Conservation (phyloP, 2,797 vertebrate genomes). For the Vespertilio murinus region DNA sequence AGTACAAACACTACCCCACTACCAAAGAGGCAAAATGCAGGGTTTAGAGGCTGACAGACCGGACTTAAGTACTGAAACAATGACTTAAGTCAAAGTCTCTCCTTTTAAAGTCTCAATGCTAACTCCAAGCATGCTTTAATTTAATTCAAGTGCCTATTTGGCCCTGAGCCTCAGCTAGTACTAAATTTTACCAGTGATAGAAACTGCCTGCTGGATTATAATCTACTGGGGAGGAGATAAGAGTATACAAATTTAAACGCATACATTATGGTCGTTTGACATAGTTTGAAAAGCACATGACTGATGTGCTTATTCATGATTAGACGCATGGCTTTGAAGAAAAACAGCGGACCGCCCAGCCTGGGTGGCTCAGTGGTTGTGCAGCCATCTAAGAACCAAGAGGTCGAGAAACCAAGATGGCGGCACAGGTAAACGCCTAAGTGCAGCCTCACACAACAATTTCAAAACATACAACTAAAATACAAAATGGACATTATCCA, state of each 20-base stretch:
- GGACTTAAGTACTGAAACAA: not conserved
- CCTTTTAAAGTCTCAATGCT: constrained; percentile 6
- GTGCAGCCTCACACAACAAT: too few relatives aligned
- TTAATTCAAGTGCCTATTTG: constrained; percentile 3
- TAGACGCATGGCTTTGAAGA: not conserved
- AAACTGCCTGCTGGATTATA: not conserved
- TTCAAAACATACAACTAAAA: too few relatives aligned
- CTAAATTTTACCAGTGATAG: not conserved
- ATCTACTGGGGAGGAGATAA: not conserved
- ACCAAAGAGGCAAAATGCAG: not conserved
- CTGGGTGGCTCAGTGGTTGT: not conserved
- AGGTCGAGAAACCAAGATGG: too few relatives aligned
- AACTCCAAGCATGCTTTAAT: not conserved
- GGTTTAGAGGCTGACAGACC: too few relatives aligned
- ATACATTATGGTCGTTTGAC: not conserved
- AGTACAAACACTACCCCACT: not conserved
- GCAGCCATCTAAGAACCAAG: not conserved
- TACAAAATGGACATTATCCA: too few relatives aligned
- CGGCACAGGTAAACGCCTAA: too few relatives aligned
- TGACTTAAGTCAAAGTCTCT: not conserved
- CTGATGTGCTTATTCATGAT: constrained; percentile 1
- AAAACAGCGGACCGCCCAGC: not conserved
- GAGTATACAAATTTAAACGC: not conserved
- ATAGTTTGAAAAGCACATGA: not conserved
- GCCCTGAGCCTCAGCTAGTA: not conserved